Evolutionary conservation across 2,797 vertebrate genomes (phyloP).

Genomic region (Parauchenoglanis ngamensis): DNA sequence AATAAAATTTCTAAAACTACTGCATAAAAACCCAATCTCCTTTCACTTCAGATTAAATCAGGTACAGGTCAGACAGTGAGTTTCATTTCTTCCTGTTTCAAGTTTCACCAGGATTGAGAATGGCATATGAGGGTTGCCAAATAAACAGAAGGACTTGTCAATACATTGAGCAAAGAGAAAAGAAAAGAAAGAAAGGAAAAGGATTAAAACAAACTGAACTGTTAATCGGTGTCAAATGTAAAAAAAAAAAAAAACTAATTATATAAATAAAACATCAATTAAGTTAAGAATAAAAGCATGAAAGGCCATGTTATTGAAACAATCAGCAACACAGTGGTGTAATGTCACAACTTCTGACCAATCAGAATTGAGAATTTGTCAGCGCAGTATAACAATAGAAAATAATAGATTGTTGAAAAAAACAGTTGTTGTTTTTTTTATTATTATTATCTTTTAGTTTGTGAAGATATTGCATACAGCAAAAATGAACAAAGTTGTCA

Average conservation of each 20-base stretch:
- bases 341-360: not conserved
- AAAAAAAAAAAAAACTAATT: not conserved
- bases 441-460: not conserved
- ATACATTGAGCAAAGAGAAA: not conserved
- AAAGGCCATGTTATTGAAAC: not conserved
- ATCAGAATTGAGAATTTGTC: not conserved
- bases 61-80: not conserved
- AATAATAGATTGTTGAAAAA: too few species aligned
- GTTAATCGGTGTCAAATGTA: not conserved
- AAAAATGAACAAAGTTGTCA: not conserved
- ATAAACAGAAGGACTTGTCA: not conserved
- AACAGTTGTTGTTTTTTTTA: too few species aligned
- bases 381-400: too few species aligned
- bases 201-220: not conserved
- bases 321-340: not conserved
- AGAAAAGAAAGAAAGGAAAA: not conserved
- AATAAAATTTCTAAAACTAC: not conserved
- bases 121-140: too few species aligned
- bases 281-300: not conserved
- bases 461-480: not conserved
- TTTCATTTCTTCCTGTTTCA: too few species aligned
- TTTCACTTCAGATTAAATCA: not conserved
- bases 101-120: not conserved
- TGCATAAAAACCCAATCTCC: not conserved
- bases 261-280: not conserved